Base-by-base conservation (phyloP, 2,113 vertebrate genomes). In the Xiphorhynchus elegans region DNA sequence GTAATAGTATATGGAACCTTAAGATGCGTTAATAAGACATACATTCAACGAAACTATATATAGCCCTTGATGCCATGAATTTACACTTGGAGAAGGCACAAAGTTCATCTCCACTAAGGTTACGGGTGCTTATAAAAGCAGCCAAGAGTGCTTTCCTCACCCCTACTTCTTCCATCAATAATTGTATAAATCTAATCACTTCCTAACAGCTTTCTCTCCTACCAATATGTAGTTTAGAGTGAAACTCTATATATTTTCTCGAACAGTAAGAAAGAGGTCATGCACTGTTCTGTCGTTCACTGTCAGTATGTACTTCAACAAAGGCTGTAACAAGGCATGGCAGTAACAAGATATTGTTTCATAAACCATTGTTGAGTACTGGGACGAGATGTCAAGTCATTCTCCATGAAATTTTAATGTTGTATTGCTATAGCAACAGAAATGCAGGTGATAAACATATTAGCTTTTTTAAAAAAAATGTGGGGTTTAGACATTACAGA, bases 391-490 rank as follows among this genome's bases (percentile, higher is more conserved):
- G 73, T 78, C 66, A 83, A 64, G 62, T 39, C 28, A 29, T 81
- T 93, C 89, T 69, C 52, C 49, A 89, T 59, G 28, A 93, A 95
- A 97, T 96, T 63, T 77, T 80, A 93, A 53, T 72, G 52, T 12
- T 18, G 29, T 39, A 90, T 79, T 95, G 40, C 10, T 29, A 82
- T 46, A 73, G 52, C 69, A 91, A 83, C 39, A 94, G 53, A 90
- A 89, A 87, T 93, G 69, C 33, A 70, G 58, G 37, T 86, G 83
- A 79, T 44, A 70, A 85, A 84, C 4, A 39, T 46, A 56, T n/a
- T 76, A 69, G 13, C 5, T 78, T 33, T 84, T 20, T 77, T 37
- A 37, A 37, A 64, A 63, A 66, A 93, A 15, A 53, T 52, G 17
- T 18, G 69, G 47, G 44, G 67, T 40, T 31, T 60, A 50, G 67